Conservation (phyloP, 2,797 vertebrate species). For the Chanos chanos region DNA sequence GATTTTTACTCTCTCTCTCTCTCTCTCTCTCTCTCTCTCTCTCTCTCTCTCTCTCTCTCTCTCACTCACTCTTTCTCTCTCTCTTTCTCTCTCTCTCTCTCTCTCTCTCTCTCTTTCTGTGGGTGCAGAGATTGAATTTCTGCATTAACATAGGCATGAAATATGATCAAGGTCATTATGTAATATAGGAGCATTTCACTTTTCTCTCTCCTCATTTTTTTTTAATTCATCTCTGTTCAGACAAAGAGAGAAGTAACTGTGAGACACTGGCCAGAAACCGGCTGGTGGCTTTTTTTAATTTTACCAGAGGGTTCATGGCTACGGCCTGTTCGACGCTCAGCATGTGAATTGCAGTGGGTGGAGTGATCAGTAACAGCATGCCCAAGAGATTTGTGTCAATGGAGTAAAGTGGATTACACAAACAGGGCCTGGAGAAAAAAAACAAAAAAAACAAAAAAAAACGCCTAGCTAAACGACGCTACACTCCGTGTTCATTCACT, state of each 20-base stretch:
- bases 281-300: constrained; percentile 22
- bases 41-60: neutral
- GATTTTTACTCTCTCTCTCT: neutral
- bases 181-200: constrained; percentile 21
- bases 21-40: neutral
- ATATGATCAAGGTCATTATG: constrained; percentile 15
- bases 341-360: constrained; percentile 18
- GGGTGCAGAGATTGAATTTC: constrained; percentile 19
- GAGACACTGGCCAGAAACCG: constrained; percentile 16
- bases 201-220: constrained; percentile 16
- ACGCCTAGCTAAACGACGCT: neutral
- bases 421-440: too few species aligned
- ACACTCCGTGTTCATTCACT: too few species aligned
- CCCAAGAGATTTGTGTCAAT: constrained; percentile 2
- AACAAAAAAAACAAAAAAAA: neutral
- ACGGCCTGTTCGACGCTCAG: constrained; percentile 19
- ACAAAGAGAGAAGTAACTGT: neutral
- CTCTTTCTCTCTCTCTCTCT: neutral
- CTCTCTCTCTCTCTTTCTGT: constrained; percentile 11
- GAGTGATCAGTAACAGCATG: constrained; percentile 15
- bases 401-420: neutral
- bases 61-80: neutral
- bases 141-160: constrained; percentile 26
- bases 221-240: constrained; percentile 17
- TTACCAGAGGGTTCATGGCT: constrained; percentile 24